Evolutionary conservation across 2,888 invertebrate species (phyloP).

Genomic region (Cosmia trapezina): DNA sequence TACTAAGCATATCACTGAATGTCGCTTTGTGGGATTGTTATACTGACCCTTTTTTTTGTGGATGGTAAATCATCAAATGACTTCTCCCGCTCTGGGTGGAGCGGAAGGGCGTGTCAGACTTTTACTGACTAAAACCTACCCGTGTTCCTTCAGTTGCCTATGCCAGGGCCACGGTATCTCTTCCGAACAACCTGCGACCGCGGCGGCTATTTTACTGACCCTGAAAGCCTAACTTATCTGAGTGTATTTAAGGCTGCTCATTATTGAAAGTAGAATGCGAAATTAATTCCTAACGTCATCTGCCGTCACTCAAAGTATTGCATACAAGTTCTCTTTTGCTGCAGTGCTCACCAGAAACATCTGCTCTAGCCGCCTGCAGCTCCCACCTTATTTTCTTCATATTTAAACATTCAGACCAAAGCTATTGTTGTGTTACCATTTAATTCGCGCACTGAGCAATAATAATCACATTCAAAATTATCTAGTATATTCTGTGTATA

Average conservation of each 20-base stretch:
- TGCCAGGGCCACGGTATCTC: no score
- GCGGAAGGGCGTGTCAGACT: no score
- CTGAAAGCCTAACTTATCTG: no score
- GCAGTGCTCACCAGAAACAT: conserved; percentile 10
- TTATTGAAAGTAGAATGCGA: neutral
- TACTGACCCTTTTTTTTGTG: neutral
- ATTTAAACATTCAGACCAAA: conserved; percentile 62
- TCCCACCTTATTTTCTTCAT: conserved; percentile 60
- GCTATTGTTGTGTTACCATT: conserved; percentile 71
- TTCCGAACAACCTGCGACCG: no score
- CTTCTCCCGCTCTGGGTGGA: no score
- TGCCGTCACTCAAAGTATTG: neutral
- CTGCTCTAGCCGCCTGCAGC: conserved; percentile 18
- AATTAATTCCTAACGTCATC: neutral
- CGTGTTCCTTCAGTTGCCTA: no score
- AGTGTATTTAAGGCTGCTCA: neutral
- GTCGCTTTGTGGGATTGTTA: conserved; percentile 4
- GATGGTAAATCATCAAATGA: no score
- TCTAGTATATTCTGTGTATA: conserved; percentile 84
- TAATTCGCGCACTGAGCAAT: conserved; percentile 74
- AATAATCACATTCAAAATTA: conserved; percentile 78
- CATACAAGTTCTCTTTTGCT: neutral
- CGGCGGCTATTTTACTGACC: no score
- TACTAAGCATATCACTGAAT: neutral
- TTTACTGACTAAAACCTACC: no score